Evolutionary conservation across 2,113 vertebrate genomes (phyloP), one percentile per base, ranked within the genome.

Genomic region (Gracilinanus agilis): DNA sequence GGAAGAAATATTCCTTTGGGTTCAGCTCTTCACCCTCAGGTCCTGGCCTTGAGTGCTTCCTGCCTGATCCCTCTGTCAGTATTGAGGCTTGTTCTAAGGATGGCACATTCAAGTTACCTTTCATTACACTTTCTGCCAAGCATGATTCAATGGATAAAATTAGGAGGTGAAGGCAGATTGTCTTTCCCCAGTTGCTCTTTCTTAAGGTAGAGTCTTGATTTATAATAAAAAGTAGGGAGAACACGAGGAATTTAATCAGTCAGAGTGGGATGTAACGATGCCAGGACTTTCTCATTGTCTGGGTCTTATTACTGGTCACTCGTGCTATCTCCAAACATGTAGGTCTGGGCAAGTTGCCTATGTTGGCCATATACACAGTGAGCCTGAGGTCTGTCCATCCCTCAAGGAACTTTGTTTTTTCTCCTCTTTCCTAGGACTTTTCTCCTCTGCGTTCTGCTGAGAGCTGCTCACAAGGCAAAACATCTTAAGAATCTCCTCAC

Each of bases 81-180:
- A 94, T 44, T 67, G 54, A 44, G 9, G 49, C 12, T 75, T 94
- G 93, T 53, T 29, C n/a, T n/a, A n/a, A 54, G 55, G 53, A 95
- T 61, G 49, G 55, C 21, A 6, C 19, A 5, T 16, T n/a, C 53
- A 44, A 90, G 21, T 24, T 61, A n/a, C 67, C 55, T 91, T 93
- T 23, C 88, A 93, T 58, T 91, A 11, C 55, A 19, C n/a, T 89
- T 90, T 83, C 54, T n/a, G 34, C 9, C 0, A 90, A 90, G 34
- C 40, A 54, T 0, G 24, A 21, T 90, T 67, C 90, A 58, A 89
- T 95, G 58, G n/a, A 10, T 54, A 67, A 92, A 95, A 93, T 83
- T 88, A 19, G 49, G 19, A 90, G 19, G 49, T 2, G 6, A 94
- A 90, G 95, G 53, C 34, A 92, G 56, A 24, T 54, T 90, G 58